Base-by-base conservation (phyloP, 2,888 invertebrate species). In the Phyllotreta cruciferae region DNA sequence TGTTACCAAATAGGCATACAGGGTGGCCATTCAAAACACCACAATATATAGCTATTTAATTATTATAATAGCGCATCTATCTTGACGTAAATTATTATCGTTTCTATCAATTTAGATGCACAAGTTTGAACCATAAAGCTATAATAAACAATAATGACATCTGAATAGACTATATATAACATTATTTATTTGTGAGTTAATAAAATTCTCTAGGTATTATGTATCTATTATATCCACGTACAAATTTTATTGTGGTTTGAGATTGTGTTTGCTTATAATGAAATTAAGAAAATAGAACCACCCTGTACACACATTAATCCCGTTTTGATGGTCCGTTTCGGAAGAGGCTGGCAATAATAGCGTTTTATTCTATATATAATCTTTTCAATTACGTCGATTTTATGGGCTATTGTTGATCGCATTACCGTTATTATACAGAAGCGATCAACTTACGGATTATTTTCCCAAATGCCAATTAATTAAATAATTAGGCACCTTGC, bases 351-450 rank as follows among this genome's bases (percentile, higher is more conserved):
- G 49, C 38, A 53, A 53, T 56, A 52, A 52, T 38, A 41, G 47
- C 42, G 45, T 38, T 60, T 63, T 52, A 64, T 54, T 64, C 14
- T 47, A 45, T 56, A 56, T 60, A 56, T 56, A 47, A 58, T 64
- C 56, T 64, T 60, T 64, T 60, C 60, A 60, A 64, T 64, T 64
- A 64, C 41, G 41, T 37, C 14, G 36, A 35, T 56, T 60, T 64
- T 60, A 64, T 61, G 24, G 60, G 38, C 36, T 39, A 64, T 56
- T 11, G 52, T 56, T 53, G 56, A 64, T 64, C 60, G 53, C 35
- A 7, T 60, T 50, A 11, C 8, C n/a, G 49, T 35, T 24, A 35
- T 35, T 35, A 14, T 44, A 44, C 4, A n/a, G 44, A 44, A 11
- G 44, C 44, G 6, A 44, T 13, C 14, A n/a, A 44, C 14, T 44